Evolutionary conservation across 2,113 vertebrate genomes (phyloP).

Genomic region (Petrocephalus microphthalmus): DNA sequence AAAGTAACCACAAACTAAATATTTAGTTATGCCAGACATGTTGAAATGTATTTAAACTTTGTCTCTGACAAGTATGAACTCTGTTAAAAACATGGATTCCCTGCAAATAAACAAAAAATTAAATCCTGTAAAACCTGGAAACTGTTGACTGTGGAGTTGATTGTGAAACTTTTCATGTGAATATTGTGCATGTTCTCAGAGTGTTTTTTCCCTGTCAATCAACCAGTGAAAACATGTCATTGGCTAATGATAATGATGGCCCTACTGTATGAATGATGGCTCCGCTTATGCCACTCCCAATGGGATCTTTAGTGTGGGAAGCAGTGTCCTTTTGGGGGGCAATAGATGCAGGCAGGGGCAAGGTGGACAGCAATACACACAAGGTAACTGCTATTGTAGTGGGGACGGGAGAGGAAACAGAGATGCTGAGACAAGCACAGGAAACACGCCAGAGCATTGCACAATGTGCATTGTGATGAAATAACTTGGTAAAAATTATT

Average conservation of each 20-base stretch:
- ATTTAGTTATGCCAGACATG: not conserved
- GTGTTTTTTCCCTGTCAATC: not conserved
- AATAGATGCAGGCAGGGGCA: not conserved
- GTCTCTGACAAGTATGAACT: not conserved
- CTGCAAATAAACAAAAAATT: not conserved
- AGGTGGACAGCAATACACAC: not conserved
- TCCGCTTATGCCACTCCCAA: not conserved
- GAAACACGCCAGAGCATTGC: not conserved
- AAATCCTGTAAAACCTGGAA: not conserved
- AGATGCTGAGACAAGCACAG: not conserved
- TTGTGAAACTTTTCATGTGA: not conserved
- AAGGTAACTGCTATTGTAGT: not conserved
- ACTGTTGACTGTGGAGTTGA: not conserved
- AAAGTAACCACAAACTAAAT: not conserved
- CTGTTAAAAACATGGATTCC: not conserved
- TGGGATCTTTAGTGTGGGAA: not conserved
- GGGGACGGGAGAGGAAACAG: not conserved
- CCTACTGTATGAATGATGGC: not conserved
- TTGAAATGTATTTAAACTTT: not conserved
- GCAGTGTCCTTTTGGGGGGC: not conserved
- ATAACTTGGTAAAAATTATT: not conserved
- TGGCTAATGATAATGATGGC: not conserved
- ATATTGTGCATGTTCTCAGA: not conserved
- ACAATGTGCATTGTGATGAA: not conserved
- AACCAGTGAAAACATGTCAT: not conserved